Conservation (phyloP, 1,140 invertebrate species). For the Tribolium madens region DNA sequence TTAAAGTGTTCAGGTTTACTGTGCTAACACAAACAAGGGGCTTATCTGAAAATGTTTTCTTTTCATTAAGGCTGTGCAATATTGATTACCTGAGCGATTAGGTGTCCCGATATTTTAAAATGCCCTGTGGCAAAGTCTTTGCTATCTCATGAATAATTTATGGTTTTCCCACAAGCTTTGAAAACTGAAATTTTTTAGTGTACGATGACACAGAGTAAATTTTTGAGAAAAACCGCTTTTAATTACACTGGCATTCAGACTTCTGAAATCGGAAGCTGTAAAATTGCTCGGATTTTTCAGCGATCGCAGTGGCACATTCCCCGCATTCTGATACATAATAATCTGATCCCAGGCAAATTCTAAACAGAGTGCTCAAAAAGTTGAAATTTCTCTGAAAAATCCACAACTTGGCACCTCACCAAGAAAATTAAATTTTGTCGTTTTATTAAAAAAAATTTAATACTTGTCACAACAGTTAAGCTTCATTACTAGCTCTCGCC, state of each 20-base stretch:
- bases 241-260: not conserved
- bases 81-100: slow-evolving; percentile 41
- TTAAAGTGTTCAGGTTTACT: slow-evolving; percentile 24
- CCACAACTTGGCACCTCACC: no score
- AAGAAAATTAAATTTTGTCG: slow-evolving; percentile 11
- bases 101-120: slow-evolving; percentile 34
- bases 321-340: slow-evolving; percentile 14
- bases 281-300: slow-evolving; percentile 13
- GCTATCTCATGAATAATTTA: slow-evolving; percentile 42
- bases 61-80: slow-evolving; percentile 43
- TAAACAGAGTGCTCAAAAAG: slow-evolving; percentile 1
- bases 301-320: slow-evolving; percentile 8
- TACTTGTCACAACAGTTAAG: slow-evolving; percentile 16
- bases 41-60: slow-evolving; percentile 43
- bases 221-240: not conserved
- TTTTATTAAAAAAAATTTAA: slow-evolving; percentile 30
- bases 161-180: slow-evolving; percentile 32
- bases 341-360: not conserved
- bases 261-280: slow-evolving; percentile 18
- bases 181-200: not conserved
- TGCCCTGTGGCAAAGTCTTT: slow-evolving; percentile 7
- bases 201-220: not conserved
- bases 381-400: not conserved
- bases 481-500: slow-evolving; percentile 14
- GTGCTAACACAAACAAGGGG: slow-evolving; percentile 17